phyloP scores from a whole-genome alignment of 2,797 vertebrate species.

The Danio albolineatus region DNA sequence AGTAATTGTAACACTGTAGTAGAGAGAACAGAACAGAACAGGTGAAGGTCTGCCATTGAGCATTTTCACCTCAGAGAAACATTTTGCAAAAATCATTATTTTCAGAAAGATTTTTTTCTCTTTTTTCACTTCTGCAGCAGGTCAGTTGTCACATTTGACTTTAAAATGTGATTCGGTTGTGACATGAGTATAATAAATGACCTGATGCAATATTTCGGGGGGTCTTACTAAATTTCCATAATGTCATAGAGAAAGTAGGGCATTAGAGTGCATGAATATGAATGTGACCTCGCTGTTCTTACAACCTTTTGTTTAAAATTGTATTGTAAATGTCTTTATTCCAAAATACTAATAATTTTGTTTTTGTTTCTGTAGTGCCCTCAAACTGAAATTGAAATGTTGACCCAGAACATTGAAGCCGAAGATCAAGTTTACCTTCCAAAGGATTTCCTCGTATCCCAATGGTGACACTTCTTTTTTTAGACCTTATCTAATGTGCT shows the following conservation, averaged over 20 bases:
- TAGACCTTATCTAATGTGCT: neutral
- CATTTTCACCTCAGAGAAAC: neutral
- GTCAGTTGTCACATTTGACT: neutral
- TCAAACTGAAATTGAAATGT: neutral
- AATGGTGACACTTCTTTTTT: neutral
- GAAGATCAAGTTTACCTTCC: neutral
- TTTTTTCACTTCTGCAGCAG: neutral
- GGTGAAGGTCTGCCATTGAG: neutral
- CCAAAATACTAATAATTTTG: neutral
- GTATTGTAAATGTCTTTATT: too few relatives aligned
- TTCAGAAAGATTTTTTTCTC: neutral
- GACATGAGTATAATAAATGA: neutral
- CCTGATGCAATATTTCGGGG: neutral
- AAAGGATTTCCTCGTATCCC: neutral
- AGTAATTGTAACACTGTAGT: neutral
- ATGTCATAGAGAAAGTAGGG: neutral
- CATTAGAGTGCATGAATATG: neutral
- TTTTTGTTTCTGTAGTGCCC: neutral
- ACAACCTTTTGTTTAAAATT: neutral
- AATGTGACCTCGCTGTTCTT: neutral
- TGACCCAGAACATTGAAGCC: neutral
- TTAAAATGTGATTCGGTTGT: neutral
- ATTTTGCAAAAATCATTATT: neutral
- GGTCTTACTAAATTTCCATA: neutral
- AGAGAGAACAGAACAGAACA: neutral